Percentiles rank a stretch among this genome's conserved stretches.
These are phyloP conservation scores for Macroglossus sobrinus DNA, from an alignment of 2,113 vertebrate species.

Conservation along the genomic window DNA sequence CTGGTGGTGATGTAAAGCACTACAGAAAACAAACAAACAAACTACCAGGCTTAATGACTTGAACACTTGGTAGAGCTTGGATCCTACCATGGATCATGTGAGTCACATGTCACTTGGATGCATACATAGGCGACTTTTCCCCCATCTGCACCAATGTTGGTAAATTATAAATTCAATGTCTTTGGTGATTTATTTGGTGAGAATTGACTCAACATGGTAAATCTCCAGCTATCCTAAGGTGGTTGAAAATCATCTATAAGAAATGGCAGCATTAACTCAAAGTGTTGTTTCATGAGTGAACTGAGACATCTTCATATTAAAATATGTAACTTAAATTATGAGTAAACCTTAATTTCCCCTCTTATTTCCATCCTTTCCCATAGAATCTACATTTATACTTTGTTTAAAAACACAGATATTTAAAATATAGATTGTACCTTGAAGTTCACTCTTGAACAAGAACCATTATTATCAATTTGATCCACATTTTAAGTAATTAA, in stretches of 20 bases:
- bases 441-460: not conserved
- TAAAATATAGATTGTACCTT: not conserved
- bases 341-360: not conserved
- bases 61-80: not conserved
- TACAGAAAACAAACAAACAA: not conserved
- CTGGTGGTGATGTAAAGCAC: not conserved
- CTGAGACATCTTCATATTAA: not conserved
- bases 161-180: not conserved
- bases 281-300: not conserved
- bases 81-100: not conserved
- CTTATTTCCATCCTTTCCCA: not conserved
- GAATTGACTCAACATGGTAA: not conserved
- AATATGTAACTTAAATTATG: not conserved
- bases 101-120: not conserved
- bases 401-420: not conserved
- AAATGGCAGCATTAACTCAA: not conserved
- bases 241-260: not conserved
- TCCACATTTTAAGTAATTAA: not conserved
- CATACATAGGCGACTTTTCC: not conserved
- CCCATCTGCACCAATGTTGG: not conserved
- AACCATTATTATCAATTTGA: not conserved
- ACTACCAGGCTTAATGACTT: not conserved
- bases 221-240: not conserved
- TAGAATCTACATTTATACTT: not conserved
- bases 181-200: not conserved